Evolutionary conservation across 2,888 invertebrate species (phyloP).

Genomic region (Folsomia candida): DNA sequence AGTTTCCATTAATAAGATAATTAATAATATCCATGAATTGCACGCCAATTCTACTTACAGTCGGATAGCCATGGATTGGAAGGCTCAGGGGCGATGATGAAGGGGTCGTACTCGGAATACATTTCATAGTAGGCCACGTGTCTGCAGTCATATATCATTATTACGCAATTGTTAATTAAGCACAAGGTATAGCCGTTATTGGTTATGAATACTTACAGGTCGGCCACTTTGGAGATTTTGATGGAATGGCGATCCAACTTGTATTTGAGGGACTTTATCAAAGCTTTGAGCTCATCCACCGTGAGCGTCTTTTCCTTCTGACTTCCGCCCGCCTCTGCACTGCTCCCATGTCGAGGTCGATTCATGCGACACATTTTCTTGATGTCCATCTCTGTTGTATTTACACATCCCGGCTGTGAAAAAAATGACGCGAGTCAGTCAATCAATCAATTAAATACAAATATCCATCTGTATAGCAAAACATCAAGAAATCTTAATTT

Average conservation of each 20-base stretch:
- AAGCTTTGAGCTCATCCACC: conserved; percentile 57
- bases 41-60: too few relatives aligned
- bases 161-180: background rate
- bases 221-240: conserved; percentile 88
- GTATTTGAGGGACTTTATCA: conserved; percentile 58
- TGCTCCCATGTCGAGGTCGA: conserved; percentile 52
- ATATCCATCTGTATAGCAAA: background rate
- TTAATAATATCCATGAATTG: too few relatives aligned
- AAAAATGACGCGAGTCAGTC: conserved; percentile 5
- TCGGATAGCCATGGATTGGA: conserved; percentile 97
- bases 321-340: conserved; percentile 50
- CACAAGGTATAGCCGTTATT: background rate
- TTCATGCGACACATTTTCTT: conserved; percentile 78
- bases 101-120: conserved; percentile 93
- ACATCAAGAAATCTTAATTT: conserved; percentile 47
- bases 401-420: conserved; percentile 91
- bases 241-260: conserved; percentile 78
- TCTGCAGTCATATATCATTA: conserved; percentile 56
- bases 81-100: conserved; percentile 87
- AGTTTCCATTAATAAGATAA: too few relatives aligned
- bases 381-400: conserved; percentile 97
- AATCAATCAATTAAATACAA: background rate
- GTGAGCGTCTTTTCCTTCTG: conserved; percentile 56
- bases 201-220: conserved; percentile 69
- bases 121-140: conserved; percentile 90